Evolutionary conservation across 2,113 vertebrate species (phyloP), one percentile per base, ranked within the genome.

Genomic region (Danionella cerebrum): DNA sequence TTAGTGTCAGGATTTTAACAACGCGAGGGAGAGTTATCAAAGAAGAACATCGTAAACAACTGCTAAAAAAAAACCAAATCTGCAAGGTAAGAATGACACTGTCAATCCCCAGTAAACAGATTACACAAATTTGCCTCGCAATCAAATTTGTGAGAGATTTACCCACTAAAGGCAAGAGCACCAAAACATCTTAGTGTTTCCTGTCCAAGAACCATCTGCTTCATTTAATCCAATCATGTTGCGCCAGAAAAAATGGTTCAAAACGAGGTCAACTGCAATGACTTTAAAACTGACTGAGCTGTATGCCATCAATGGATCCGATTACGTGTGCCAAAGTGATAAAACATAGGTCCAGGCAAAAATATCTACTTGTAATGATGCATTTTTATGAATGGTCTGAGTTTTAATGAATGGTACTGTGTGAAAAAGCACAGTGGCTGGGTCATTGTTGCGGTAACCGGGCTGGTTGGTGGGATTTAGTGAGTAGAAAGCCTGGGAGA

Each of bases 21-120:
- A 13, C 22, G 16, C 38, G 29, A 5, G 29, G 14, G 27, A 44
- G 6, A 21, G 52, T 55, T 6, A 16, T 10, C 33, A 5, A 24
- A 12, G 33, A 70, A 47, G 16, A 11, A 62, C 66, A 76, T 63
- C 48, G 62, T 41, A 67, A 42, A 65, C 62, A 58, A 65, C 57
- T 59, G 45, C 72, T 73, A 66, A 74, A 77, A 69, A 41, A 75
- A 74, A 70, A 80, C 75, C 67, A 74, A 74, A 79, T 78, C 68
- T 62, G 69, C 63, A 9, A 48, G 8, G 65, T 71, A 74, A 75
- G 73, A 78, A 78, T 67, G 55, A 57, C 65, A 14, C 72, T 76
- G 78, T 79, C 76, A 78, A 78, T 69, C 66, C 65, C 75, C 80
- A 77, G 78, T 80, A 81, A 82, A 58, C 58, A 57, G 76, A 83